Evolutionary conservation across 2,797 vertebrate genomes (phyloP), one percentile per base, ranked within the genome.

Genomic region (Poeciliopsis presidionis): DNA sequence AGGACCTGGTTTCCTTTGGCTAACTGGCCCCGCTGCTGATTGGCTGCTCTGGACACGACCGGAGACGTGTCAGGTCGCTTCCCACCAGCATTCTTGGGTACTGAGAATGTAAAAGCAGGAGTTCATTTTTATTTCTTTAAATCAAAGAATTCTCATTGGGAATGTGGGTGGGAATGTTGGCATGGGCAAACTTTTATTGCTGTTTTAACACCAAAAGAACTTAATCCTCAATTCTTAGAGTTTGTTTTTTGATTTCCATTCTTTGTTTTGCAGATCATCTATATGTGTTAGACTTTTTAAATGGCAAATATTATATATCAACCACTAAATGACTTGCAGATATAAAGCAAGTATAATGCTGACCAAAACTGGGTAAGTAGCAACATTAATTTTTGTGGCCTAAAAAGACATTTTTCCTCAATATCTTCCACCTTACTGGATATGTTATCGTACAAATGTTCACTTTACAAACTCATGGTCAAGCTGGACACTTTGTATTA

Each of bases 61-160:
- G 98, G 98, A 8, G 98, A 99, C 0, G 98, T 99, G 93, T 99
- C 98, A 0, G 97, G 96, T 79, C 97, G 95, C 87, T 97, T 97
- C 78, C 97, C 98, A 47, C 96, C 90, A 1, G 97, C 94, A 53
- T 96, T 97, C 93, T 99, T 99, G 8, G 98, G 98, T 92, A 99
- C 98, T 99, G 88, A 11, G 28, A 41, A 30, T 0, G 13, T 11
- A 51, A n/a, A 76, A 22, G 39, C 22, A 55, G 53, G 13, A 25
- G 33, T 65, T 28, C 0, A 25, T 14, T 22, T 14, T 28, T 1
- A 57, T 45, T 43, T 74, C 25, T 41, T 25, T 7, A n/a, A n/a
- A n/a, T n/a, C 8, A 67, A 67, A 67, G 20, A 67, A 41, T n/a
- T 39, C 20, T 22, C 18, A 5, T 65, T 39, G 61, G 20, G 61